Evolutionary conservation across 2,888 invertebrate species (phyloP).

Genomic region (Dynastes grantii): DNA sequence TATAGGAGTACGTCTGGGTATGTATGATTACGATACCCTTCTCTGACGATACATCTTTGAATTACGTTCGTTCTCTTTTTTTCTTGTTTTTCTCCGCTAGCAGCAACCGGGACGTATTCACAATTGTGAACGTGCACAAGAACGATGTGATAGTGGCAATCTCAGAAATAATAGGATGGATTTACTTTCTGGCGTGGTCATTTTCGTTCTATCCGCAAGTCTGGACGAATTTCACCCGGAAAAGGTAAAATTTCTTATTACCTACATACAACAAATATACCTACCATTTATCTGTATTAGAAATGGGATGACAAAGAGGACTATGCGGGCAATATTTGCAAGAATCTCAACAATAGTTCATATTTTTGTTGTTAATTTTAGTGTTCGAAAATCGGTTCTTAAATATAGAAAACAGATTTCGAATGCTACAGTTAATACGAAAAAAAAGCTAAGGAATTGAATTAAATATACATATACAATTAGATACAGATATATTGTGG

Average conservation of each 20-base stretch:
- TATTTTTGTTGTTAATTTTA: too few relatives aligned
- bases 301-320: too few relatives aligned
- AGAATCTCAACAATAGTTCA: too few relatives aligned
- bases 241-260: conserved; percentile 72
- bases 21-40: conserved; percentile 29
- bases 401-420: too few relatives aligned
- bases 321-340: too few relatives aligned
- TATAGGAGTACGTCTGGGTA: conserved; percentile 34
- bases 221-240: conserved; percentile 86
- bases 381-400: too few relatives aligned
- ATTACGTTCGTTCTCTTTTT: conserved; percentile 61
- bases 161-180: conserved; percentile 91
- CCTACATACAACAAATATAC: background rate
- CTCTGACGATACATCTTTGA: conserved; percentile 24
- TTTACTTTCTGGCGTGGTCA: conserved; percentile 97
- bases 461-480: too few relatives aligned
- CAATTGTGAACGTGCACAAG: conserved; percentile 82
- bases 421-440: too few relatives aligned
- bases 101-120: conserved; percentile 71
- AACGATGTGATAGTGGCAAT: conserved; percentile 78
- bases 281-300: background rate
- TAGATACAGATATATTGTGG: too few relatives aligned
- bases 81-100: conserved; percentile 12
- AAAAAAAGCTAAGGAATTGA: too few relatives aligned
- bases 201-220: conserved; percentile 97